Base-by-base conservation (phyloP, 1,140 invertebrate species). In the Polyergus mexicanus region DNA sequence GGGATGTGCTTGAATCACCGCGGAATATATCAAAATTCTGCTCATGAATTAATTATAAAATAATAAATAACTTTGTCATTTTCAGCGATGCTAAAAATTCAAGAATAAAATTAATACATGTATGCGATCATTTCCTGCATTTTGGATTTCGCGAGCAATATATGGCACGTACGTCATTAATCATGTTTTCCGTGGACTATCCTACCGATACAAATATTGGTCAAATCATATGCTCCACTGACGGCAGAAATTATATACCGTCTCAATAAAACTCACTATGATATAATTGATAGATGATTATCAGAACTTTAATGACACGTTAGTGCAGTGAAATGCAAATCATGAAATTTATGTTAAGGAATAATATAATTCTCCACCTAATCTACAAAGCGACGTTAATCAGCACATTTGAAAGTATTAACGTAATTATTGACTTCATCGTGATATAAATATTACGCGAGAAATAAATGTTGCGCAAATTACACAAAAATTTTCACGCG, bases 91-190 rank as follows among this genome's bases (percentile, higher is more conserved):
- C 5, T 35, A 6, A 65, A 41, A 38, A n/a, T 25, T 25, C 19
- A 54, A 25, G 66, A 66, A 86, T 65, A 11, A 11, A 75, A 75
- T 88, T 83, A 86, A 88, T 80, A 68, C 58, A 32, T 83, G 63
- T 41, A 13, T 25, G 10, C 5, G 32, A 88, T 22, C 8, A 81
- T 83, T 65, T 80, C 86, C 54, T 35, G 25, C 10, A 51, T 28
- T 38, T 58, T 13, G 10, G 1, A 44, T 65, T 19, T 76, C 35
- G 38, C 19, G 22, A 44, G 25, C 13, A 19, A 38, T 38, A 19
- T 28, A n/a, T 32, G 3, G 19, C 35, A 41, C 19, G 7, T 58
- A 32, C 16, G n/a, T 44, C 62, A 47, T 7, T 11, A 28, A 28
- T 63, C 22, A 38, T 8, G n/a, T 76, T 68, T 22, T 35, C 16